These are phyloP conservation scores for Prenolepis imparis DNA, from an alignment of 2,888 invertebrate genomes.

Conservation along the genomic window DNA sequence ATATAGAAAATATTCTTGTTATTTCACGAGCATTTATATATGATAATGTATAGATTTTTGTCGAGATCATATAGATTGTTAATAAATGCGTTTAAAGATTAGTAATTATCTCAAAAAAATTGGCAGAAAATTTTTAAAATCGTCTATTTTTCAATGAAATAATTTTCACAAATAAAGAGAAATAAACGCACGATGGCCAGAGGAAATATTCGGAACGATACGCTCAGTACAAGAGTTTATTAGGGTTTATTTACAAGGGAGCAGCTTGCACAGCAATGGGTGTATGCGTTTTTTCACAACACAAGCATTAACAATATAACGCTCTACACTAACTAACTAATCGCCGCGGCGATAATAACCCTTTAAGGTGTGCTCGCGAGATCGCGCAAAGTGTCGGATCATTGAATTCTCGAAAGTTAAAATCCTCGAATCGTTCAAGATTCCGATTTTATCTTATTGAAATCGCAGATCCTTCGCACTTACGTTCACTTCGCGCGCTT, in stretches of 20 bases:
- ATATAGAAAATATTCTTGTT: conserved; percentile 9
- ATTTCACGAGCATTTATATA: conserved; percentile 11
- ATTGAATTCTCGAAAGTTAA: too few relatives aligned
- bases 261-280: conserved; percentile 81
- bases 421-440: too few relatives aligned
- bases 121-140: not conserved
- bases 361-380: conserved; percentile 67
- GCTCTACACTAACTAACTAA: conserved; percentile 82
- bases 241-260: conserved; percentile 83
- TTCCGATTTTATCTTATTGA: not conserved
- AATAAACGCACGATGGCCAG: conserved; percentile 34
- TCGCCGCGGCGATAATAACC: conserved; percentile 79
- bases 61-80: not conserved
- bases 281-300: conserved; percentile 78
- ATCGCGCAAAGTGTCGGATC: conserved; percentile 65
- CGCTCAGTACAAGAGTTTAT: conserved; percentile 82
- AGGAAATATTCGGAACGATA: conserved; percentile 49
- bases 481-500: conserved; percentile 50
- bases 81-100: not conserved
- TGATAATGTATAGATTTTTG: not conserved
- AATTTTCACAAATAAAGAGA: not conserved
- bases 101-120: not conserved
- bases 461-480: not conserved
- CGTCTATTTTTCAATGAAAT: not conserved
- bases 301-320: conserved; percentile 84